Conservation (phyloP, 1,140 invertebrate species). For the Holotrichia oblita region DNA sequence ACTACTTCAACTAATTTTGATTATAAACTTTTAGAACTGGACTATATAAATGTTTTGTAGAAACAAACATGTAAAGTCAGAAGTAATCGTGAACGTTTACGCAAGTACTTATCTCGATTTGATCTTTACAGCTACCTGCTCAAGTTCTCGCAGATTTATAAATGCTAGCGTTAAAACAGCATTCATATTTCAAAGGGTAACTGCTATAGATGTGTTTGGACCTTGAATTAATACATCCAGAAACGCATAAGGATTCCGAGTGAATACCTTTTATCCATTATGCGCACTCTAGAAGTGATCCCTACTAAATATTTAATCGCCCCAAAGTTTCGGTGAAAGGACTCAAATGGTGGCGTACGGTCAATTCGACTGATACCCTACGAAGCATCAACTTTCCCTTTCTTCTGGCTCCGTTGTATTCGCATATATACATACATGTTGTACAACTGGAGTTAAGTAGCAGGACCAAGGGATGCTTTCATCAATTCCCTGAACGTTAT, state of each 20-base stretch:
- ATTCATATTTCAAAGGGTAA: not conserved
- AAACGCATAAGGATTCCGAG: not conserved
- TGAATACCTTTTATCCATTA: conserved; percentile 20
- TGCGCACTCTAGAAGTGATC: not conserved
- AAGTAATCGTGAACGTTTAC: too few species aligned
- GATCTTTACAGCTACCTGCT: too few species aligned
- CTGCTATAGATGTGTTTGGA: not conserved
- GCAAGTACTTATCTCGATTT: too few species aligned
- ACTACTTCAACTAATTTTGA: too few species aligned
- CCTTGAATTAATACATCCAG: not conserved
- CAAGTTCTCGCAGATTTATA: not conserved
- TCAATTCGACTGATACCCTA: not conserved
- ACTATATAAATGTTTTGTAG: too few species aligned
- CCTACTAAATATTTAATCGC: conserved; percentile 9
- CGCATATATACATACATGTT: too few species aligned
- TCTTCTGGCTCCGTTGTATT: not conserved
- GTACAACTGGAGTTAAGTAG: too few species aligned
- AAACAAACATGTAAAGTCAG: too few species aligned
- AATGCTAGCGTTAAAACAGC: not conserved
- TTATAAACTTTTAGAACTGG: too few species aligned
- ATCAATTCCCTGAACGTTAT: not conserved
- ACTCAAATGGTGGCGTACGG: not conserved
- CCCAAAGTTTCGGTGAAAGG: not conserved
- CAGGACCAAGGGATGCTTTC: too few species aligned
- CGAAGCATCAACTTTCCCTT: not conserved